These are phyloP conservation scores for Phenganax subtilis DNA, from an alignment of 92 coral and sea anemone genomes.

Conservation along the genomic window DNA sequence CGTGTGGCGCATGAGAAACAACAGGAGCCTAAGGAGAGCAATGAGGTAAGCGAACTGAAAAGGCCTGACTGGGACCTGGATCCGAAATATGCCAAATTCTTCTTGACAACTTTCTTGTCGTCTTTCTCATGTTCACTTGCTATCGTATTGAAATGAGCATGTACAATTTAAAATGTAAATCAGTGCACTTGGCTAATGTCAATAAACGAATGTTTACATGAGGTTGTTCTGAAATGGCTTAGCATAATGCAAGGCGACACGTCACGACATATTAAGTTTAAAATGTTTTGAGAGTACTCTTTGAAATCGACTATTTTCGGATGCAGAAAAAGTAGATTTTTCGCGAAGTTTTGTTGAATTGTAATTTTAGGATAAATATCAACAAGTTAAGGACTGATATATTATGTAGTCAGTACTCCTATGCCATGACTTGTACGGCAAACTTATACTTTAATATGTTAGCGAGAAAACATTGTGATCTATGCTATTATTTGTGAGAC, in stretches of 20 bases:
- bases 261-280: neutral
- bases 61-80: too few species aligned
- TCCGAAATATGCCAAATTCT: too few species aligned
- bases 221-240: too few species aligned
- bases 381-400: neutral
- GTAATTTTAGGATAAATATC: too few species aligned
- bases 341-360: too few species aligned
- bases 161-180: conserved; percentile 23
- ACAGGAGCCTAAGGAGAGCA: conserved; percentile 17
- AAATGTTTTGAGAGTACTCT: too few species aligned
- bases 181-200: neutral
- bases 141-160: neutral
- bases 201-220: neutral
- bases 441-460: neutral
- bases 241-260: neutral
- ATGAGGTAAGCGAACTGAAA: conserved; percentile 10
- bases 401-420: neutral
- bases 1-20: conserved; percentile 3
- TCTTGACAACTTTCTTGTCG: neutral
- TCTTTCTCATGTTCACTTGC: neutral
- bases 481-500: too few species aligned
- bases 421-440: neutral
- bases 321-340: too few species aligned
- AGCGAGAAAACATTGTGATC: too few species aligned
- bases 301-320: too few species aligned